Percentiles rank a stretch among this genome's conserved stretches.
These are phyloP conservation scores for Tribolium castaneum DNA, from an alignment of 1,140 invertebrate species.

Conservation along the genomic window DNA sequence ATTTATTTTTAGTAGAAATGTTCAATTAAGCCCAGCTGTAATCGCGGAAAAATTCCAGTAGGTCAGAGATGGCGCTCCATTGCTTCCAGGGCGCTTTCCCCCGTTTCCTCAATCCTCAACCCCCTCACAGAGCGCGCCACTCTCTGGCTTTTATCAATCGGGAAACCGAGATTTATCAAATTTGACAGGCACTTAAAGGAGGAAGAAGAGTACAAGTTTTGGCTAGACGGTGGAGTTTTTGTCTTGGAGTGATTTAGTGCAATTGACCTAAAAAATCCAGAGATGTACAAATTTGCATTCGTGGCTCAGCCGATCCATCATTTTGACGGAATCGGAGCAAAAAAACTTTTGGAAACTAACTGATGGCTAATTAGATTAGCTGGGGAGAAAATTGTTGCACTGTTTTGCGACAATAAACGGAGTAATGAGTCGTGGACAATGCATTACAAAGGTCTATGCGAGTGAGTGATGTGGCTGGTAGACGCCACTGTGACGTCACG, in stretches of 20 bases:
- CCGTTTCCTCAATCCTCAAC: background rate
- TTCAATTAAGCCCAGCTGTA: background rate
- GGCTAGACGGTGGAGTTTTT: background rate
- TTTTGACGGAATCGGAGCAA: background rate
- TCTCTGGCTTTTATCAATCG: background rate
- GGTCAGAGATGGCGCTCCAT: background rate
- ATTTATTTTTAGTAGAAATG: background rate
- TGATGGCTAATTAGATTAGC: too few relatives aligned
- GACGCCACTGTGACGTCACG: conserved; percentile 52
- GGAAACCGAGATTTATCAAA: background rate
- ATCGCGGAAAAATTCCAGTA: background rate
- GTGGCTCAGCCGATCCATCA: background rate
- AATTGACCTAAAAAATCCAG: background rate
- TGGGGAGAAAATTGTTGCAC: too few relatives aligned
- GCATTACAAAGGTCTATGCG: conserved; percentile 10
- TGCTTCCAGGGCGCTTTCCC: background rate
- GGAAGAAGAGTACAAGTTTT: background rate
- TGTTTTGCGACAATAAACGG: too few relatives aligned
- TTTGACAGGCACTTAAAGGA: background rate
- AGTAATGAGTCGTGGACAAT: conserved; percentile 14
- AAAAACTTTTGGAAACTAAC: background rate
- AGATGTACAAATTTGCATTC: background rate
- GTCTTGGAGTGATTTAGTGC: background rate
- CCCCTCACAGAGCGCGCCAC: background rate
- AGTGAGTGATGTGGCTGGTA: conserved; percentile 35